Evolutionary conservation across 1,140 invertebrate species (phyloP).

Genomic region (Lepidurus couesii): DNA sequence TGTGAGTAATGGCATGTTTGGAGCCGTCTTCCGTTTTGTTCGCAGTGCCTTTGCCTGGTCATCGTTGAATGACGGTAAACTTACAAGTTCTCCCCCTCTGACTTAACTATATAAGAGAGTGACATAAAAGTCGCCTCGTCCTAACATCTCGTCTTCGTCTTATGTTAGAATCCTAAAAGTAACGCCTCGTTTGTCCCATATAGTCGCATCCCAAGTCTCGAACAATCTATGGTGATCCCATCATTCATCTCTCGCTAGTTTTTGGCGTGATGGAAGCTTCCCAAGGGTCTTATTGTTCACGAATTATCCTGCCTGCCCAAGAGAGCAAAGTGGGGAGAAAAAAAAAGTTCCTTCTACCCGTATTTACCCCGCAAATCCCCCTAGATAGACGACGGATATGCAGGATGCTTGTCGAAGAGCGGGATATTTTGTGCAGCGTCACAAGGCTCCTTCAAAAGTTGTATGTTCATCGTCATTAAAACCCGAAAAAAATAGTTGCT

Average conservation of each 20-base stretch:
- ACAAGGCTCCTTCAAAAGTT: conserved; percentile 3
- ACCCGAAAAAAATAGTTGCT: not conserved
- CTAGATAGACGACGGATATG: not conserved
- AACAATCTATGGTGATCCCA: not conserved
- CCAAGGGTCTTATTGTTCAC: not conserved
- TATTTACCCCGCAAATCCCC: not conserved
- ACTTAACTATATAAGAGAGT: not conserved
- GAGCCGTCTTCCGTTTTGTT: not conserved
- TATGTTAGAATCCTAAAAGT: not conserved
- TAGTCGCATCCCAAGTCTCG: not conserved
- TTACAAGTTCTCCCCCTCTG: not conserved
- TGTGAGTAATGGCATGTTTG: not conserved
- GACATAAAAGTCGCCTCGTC: not conserved
- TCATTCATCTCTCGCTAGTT: not conserved
- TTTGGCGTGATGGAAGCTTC: not conserved
- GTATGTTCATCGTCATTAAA: not conserved
- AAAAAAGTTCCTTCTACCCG: not conserved
- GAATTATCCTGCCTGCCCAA: conserved; percentile 2
- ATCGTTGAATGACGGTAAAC: conserved; percentile 9
- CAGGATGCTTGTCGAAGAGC: not conserved
- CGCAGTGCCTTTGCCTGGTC: not conserved
- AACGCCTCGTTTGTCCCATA: not conserved
- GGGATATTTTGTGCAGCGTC: not conserved
- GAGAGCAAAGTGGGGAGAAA: not conserved
- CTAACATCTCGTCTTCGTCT: not conserved